A percentile compares a stretch with the other conserved stretches of the same genome.
Conservation (phyloP, 2,113 vertebrate species). For the Sprattus sprattus region DNA sequence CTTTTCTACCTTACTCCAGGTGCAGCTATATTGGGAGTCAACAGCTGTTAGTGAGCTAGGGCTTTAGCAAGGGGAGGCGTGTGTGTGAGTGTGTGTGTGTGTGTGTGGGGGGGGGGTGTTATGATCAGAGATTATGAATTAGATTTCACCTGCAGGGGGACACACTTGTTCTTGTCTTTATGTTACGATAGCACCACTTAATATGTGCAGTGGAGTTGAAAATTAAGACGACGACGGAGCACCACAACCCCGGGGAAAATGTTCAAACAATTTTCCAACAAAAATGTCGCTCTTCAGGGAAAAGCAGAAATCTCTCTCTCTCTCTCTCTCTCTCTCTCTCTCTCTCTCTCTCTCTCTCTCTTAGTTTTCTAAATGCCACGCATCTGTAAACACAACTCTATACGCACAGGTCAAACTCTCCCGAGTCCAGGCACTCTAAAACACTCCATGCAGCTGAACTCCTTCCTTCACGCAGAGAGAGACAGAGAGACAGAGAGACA, state of each 20-base stretch:
- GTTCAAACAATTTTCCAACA: background rate
- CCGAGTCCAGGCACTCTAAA: background rate
- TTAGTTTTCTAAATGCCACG: background rate
- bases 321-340: background rate
- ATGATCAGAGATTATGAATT: background rate
- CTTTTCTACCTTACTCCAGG: background rate
- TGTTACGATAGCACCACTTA: conserved; percentile 3
- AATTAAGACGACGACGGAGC: background rate
- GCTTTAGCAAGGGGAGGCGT: background rate
- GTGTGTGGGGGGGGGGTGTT: background rate
- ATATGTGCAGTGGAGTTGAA: background rate
- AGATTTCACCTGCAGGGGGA: conserved; percentile 8
- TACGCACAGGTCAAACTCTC: background rate
- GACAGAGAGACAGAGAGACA: background rate
- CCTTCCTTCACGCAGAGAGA: background rate
- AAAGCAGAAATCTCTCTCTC: background rate
- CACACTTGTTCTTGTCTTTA: background rate
- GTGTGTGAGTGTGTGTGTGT: background rate
- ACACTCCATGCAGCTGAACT: background rate
- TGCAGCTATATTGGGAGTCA: background rate
- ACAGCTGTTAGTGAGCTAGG: background rate
- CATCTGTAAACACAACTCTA: background rate
- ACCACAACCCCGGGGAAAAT: background rate
- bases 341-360: background rate
- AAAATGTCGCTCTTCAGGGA: background rate